Evolutionary conservation across 2,797 vertebrate species (phyloP).

Genomic region (Leucoraja ocellata): DNA sequence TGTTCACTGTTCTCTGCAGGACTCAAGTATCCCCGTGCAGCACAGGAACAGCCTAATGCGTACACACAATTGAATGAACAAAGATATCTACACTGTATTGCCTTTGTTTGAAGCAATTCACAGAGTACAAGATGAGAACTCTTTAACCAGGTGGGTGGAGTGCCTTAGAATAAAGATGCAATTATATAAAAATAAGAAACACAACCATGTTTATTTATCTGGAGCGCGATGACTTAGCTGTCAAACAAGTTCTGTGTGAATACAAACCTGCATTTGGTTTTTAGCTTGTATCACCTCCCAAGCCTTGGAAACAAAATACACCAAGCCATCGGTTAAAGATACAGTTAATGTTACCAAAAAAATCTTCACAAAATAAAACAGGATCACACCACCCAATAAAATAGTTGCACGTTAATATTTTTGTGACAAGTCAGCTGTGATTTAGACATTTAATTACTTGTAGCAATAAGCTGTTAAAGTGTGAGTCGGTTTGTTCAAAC

Average conservation of each 20-base stretch:
- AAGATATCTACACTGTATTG: no score
- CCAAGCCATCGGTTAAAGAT: not conserved
- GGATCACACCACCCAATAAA: not conserved
- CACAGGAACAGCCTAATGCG: no score
- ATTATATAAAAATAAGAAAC: not conserved
- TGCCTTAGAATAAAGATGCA: not conserved
- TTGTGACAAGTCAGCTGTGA: not conserved
- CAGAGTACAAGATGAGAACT: not conserved
- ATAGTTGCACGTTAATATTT: not conserved
- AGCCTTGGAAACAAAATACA: not conserved
- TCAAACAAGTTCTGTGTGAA: not conserved
- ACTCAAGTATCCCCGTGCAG: no score
- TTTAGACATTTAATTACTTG: not conserved
- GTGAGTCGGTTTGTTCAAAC: not conserved
- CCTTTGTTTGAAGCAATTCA: not conserved
- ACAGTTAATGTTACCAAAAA: not conserved
- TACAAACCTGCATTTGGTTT: not conserved
- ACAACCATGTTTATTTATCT: not conserved
- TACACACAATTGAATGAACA: no score
- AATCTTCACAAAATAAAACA: not conserved
- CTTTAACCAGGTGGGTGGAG: not conserved
- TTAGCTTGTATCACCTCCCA: not conserved
- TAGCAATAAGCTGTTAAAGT: not conserved
- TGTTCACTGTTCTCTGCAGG: not conserved
- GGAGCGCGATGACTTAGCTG: not conserved